Evolutionary conservation across 2,888 invertebrate species (phyloP), one percentile per base, ranked within the genome.

Genomic region (Caenorhabditis afra): DNA sequence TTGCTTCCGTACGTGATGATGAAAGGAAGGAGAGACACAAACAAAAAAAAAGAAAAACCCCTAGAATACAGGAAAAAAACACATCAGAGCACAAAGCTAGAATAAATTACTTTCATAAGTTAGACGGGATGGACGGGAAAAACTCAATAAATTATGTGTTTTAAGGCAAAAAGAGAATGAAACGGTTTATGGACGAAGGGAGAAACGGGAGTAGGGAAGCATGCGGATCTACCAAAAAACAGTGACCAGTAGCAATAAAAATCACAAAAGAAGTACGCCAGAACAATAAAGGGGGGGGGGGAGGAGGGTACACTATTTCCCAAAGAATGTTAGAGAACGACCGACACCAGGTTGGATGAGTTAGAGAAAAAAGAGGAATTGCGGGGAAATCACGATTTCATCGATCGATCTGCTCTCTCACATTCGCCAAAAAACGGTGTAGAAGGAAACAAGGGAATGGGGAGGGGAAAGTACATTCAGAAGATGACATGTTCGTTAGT

Each of bases 231-330:
- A 53, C 55, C 45, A 22, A 62, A 35, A 61, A 59, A 39, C 20
- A 53, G 62, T 55, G 71, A 71, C 71, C 71, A 71, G 71, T 71
- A 71, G 55, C 37, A 62, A 41, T 71, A 71, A 71, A 68, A 70
- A 71, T 61, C 59, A 59, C 59, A 59, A 53, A 58, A 50, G 29
- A 66, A 59, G 58, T 70, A 62, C 47, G 71, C 71, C 71, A 62
- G 20, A 71, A 71, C 62, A 71, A 55, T 61, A 61, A 44, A 62
- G 62, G 39, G 62, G 62, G 55, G 55, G 16, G 62, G 39, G 62
- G 62, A 62, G 55, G 16, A 35, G 29, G 41, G 47, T 53, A 50
- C 62, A 62, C 61, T 39, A 62, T 57, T 71, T 71, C 47, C 70
- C 61, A 59, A 53, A 29, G 70, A 70, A 61, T 71, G 53, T 62